Base-by-base conservation (phyloP, 1,140 invertebrate species). In the Drosophila albomicans region DNA sequence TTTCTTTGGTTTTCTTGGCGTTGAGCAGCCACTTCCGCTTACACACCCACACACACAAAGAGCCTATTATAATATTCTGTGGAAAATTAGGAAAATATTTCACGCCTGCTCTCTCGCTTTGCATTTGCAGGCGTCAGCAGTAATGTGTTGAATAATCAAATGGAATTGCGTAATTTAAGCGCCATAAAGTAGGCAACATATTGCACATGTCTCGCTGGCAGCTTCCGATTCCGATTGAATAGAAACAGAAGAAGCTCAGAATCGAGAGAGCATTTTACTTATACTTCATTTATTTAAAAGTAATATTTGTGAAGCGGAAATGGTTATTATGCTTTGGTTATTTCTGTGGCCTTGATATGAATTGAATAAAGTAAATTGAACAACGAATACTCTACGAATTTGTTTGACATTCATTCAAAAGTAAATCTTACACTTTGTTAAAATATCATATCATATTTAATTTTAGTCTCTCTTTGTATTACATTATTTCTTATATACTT, bases 281-380 rank as follows among this genome's bases (percentile, higher is more conserved):
- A 25, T 13, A 10, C 41, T 13, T 25, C 41, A n/a, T 13, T n/a
- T 43, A 13, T 13, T 43, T 13, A n/a, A 43, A 43, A 43, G 41
- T 13, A 43, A 43, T 43, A 43, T n/a, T 7, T 43, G 35, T 38
- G 35, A 38, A 10, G 35, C 35, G 35, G 11, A 43, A 43, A 43
- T 43, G 41, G 41, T 43, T 43, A 43, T 43, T 43, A 43, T 43
- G 41, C 41, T 43, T 13, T 43, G 41, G 41, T 43, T 43, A 13
- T 0, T 3, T 43, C n/a, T 43, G 41, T 13, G 41, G n/a, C 41
- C 35, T 38, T 38, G 35, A 38, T 10, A 13, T 1, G 11, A 43
- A 43, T 7, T 7, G 3, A 1, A 0, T 4, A 43, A n/a, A 11
- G 38, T 10, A 10, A 41, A 3, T 10, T 10, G 7, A n/a, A 41